These are phyloP conservation scores for Protonemura montana DNA, from an alignment of 2,888 invertebrate genomes.

Conservation along the genomic window DNA sequence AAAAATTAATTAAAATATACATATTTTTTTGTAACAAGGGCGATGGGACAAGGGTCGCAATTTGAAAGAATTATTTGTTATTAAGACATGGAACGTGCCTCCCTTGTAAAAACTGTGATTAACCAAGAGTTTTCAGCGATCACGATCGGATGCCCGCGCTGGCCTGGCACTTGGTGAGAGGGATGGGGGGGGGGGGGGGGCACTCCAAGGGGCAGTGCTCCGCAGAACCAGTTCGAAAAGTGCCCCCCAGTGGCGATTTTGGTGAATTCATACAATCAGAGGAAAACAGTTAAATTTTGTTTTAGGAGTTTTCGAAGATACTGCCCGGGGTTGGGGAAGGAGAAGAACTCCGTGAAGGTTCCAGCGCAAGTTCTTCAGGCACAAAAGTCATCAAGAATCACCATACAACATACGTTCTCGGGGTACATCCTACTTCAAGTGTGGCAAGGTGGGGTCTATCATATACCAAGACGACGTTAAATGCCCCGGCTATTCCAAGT, in stretches of 20 bases:
- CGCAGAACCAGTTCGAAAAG: neutral
- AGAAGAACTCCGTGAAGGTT: too few species aligned
- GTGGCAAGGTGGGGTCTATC: too few species aligned
- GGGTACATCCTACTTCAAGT: too few species aligned
- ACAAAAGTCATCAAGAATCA: too few species aligned
- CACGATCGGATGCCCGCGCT: neutral
- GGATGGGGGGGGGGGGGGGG: neutral
- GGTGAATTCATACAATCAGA: neutral
- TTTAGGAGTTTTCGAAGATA: too few species aligned
- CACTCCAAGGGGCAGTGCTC: too few species aligned
- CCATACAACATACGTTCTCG: too few species aligned
- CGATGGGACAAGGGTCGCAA: neutral
- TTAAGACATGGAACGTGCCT: conserved; percentile 35
- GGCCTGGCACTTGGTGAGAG: neutral
- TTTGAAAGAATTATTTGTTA: conserved; percentile 40
- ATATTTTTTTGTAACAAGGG: neutral
- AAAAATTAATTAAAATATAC: conserved; percentile 41
- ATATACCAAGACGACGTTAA: too few species aligned
- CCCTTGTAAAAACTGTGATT: conserved; percentile 41
- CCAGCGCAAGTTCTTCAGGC: too few species aligned
- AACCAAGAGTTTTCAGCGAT: conserved; percentile 35
- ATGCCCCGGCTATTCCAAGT: too few species aligned
- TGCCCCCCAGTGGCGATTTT: neutral
- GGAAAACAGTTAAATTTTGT: neutral
- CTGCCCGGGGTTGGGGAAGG: too few species aligned